Evolutionary conservation across 2,113 vertebrate genomes (phyloP).

Genomic region (Passerina amoena): DNA sequence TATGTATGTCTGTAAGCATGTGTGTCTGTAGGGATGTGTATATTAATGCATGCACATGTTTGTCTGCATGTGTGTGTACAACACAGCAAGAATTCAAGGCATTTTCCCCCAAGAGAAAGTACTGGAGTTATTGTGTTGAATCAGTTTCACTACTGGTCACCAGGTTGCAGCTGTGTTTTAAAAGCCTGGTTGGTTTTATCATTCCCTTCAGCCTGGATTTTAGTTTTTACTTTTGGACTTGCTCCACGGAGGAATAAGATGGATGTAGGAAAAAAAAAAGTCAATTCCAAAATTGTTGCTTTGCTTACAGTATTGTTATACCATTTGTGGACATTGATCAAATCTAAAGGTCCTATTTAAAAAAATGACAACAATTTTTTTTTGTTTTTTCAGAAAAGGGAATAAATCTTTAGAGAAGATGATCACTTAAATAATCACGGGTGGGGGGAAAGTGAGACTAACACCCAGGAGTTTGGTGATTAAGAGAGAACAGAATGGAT

Average conservation of each 20-base stretch:
- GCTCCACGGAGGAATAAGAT: neutral
- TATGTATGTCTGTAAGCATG: neutral
- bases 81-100: neutral
- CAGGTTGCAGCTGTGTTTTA: neutral
- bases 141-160: neutral
- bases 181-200: neutral
- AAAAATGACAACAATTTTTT: conserved; percentile 35
- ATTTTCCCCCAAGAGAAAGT: neutral
- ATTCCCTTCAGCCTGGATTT: neutral
- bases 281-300: conserved; percentile 57
- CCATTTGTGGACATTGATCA: conserved; percentile 58
- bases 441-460: conserved; percentile 12
- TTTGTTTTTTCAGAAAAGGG: conserved; percentile 45
- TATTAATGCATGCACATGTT: neutral
- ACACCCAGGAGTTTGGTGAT: conserved; percentile 36
- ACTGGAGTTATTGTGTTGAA: neutral
- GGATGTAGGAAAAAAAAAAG: neutral
- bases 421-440: conserved; percentile 69
- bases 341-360: conserved; percentile 65
- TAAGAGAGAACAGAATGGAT: conserved; percentile 24
- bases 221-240: neutral
- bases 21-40: neutral
- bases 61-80: neutral
- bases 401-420: conserved; percentile 72
- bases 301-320: conserved; percentile 22